Conservation (phyloP, 1,140 invertebrate genomes). For the Branchinecta lynchi region DNA sequence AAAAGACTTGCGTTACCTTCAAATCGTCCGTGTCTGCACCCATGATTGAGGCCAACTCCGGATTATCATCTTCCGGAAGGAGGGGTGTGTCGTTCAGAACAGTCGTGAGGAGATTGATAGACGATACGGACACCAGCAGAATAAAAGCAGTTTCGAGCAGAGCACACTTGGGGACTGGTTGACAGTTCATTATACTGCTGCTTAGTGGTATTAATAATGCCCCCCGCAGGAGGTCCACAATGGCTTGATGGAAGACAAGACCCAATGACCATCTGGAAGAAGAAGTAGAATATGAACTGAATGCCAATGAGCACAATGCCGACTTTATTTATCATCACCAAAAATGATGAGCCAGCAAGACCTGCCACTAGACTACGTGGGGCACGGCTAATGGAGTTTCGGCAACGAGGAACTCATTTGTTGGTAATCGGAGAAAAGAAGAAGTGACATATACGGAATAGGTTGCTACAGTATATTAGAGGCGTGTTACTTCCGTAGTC, state of each 20-base stretch:
- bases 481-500: too few species aligned
- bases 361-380: too few species aligned
- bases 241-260: slow-evolving; percentile 65
- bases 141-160: slow-evolving; percentile 78
- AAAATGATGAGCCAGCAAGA: too few species aligned
- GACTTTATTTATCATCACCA: too few species aligned
- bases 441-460: too few species aligned
- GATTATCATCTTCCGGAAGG: slow-evolving; percentile 43
- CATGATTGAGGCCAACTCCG: neutral
- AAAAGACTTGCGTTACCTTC: neutral
- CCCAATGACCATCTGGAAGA: slow-evolving; percentile 66
- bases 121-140: slow-evolving; percentile 70
- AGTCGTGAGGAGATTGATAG: slow-evolving; percentile 76
- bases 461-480: too few species aligned
- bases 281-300: slow-evolving; percentile 12
- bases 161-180: slow-evolving; percentile 68
- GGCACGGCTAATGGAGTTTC: too few species aligned
- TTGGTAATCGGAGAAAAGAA: too few species aligned
- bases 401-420: too few species aligned
- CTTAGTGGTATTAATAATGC: slow-evolving; percentile 63
- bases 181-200: slow-evolving; percentile 61
- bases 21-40: neutral
- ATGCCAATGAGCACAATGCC: neutral
- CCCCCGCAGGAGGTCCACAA: slow-evolving; percentile 65
- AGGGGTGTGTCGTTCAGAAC: slow-evolving; percentile 76